A percentile compares a stretch with the other conserved stretches of the same genome.
Conservation (phyloP, 2,888 invertebrate species). For the Lampropteryx suffumata region DNA sequence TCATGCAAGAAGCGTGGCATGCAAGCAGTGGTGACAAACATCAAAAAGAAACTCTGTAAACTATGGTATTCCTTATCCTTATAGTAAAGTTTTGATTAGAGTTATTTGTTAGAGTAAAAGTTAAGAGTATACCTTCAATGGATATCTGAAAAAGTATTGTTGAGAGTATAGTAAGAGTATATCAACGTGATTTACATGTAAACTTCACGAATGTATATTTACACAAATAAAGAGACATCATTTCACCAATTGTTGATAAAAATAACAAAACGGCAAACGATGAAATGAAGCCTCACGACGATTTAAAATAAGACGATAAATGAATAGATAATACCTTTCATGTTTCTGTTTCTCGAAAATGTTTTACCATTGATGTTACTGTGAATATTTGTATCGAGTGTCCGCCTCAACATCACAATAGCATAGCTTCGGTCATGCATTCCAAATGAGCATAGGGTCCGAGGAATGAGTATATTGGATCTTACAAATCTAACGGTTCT, state of each 20-base stretch:
- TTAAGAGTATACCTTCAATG: slow-evolving; percentile 66
- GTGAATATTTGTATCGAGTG: slow-evolving; percentile 68
- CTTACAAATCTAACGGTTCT: slow-evolving; percentile 37
- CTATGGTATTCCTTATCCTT: slow-evolving; percentile 55
- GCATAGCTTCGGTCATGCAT: slow-evolving; percentile 72
- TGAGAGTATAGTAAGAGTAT: slow-evolving; percentile 56
- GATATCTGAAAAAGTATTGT: slow-evolving; percentile 65
- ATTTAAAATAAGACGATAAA: slow-evolving; percentile 63
- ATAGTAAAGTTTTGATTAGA: slow-evolving; percentile 67
- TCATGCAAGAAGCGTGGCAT: slow-evolving; percentile 57
- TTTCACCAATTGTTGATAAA: slow-evolving; percentile 41
- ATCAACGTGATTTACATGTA: slow-evolving; percentile 53
- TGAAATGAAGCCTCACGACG: slow-evolving; percentile 49
- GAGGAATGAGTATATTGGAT: slow-evolving; percentile 76
- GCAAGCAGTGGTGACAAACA: slow-evolving; percentile 63
- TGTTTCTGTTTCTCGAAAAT: slow-evolving; percentile 70
- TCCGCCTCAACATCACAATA: slow-evolving; percentile 67
- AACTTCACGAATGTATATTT: slow-evolving; percentile 57
- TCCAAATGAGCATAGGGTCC: slow-evolving; percentile 67
- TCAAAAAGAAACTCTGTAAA: slow-evolving; percentile 49
- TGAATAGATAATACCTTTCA: slow-evolving; percentile 79
- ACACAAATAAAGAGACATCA: slow-evolving; percentile 57
- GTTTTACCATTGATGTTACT: slow-evolving; percentile 75
- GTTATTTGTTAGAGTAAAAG: slow-evolving; percentile 71
- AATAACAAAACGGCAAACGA: slow-evolving; percentile 28